Evolutionary conservation across 2,113 vertebrate genomes (phyloP).

Genomic region (Semicossyphus pulcher): DNA sequence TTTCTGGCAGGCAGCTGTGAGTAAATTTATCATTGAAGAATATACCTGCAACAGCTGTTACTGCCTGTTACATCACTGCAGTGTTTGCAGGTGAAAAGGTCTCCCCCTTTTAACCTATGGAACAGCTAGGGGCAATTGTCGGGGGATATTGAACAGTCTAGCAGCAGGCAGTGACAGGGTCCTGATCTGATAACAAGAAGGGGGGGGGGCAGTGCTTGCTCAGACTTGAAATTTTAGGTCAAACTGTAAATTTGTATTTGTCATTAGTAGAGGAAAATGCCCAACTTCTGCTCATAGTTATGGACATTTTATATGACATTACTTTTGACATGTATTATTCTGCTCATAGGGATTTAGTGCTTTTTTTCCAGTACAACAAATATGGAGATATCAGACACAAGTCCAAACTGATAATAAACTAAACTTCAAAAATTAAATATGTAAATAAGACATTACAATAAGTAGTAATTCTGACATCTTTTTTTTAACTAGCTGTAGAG

Average conservation of each 20-base stretch:
- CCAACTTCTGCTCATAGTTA: too few species aligned
- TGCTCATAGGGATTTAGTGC: not conserved
- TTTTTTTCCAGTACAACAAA: too few species aligned
- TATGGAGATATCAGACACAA: too few species aligned
- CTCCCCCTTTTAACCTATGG: not conserved
- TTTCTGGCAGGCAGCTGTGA: conserved; percentile 30
- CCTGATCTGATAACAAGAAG: not conserved
- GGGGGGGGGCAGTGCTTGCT: not conserved
- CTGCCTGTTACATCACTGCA: conserved; percentile 20
- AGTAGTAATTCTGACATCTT: too few species aligned
- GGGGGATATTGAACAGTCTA: not conserved
- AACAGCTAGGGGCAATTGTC: not conserved
- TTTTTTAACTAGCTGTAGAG: not conserved
- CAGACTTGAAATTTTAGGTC: not conserved
- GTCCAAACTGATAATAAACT: too few species aligned
- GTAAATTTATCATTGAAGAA: not conserved
- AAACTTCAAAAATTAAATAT: too few species aligned
- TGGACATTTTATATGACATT: conserved; percentile 4
- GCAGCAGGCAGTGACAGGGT: not conserved
- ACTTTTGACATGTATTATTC: not conserved
- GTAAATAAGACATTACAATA: too few species aligned
- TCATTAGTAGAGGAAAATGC: too few species aligned
- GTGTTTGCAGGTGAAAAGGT: conserved; percentile 19
- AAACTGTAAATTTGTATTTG: not conserved
- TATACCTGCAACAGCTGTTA: conserved; percentile 22